Base-by-base conservation (phyloP, 2,797 vertebrate species). In the Pseudopleuronectes americanus region DNA sequence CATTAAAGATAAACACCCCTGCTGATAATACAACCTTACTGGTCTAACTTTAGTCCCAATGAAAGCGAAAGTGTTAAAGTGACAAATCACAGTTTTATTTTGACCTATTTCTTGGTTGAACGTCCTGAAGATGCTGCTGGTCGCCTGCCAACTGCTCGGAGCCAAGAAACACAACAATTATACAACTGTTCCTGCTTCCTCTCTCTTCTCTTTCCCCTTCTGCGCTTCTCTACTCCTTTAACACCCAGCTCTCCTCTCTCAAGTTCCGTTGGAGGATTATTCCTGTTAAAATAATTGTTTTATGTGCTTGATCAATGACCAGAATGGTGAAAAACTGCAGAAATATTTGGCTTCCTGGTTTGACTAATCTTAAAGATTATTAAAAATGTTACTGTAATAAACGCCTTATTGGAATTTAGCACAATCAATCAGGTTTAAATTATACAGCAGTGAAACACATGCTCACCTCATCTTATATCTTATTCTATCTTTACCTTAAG, bases 401-500 rank as follows among this genome's bases (percentile, higher is more conserved):
- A 13, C 12, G 1, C 9, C 17, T 45, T 45, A 5, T 45, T 6
- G 4, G 7, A 45, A 7, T 17, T 16, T 45, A 45, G 4, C 43
- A 45, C 43, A 45, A 17, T 43, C 41, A 43, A 43, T 13, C 41
- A 43, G 41, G 41, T 43, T 43, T 0, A 8, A 45, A 45, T 16
- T 45, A 5, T 19, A 19, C 17, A 31, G 23, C 4, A 57, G n/a
- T 16, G 47, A 64, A 3, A 21, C 19, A 64, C 48, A 64, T 8
- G 49, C 33, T 82, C 53, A 57, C 49, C 26, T 82, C 56, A 57
- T 49, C 23, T 53, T 66, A 76, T 45, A 74, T 76, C 60, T 74
- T 56, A 47, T 74, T 75, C 74, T 23, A 68, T 57, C 84, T 84
- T 86, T 83, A 89, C 77, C 62, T 76, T 84, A 70, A 62, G 64